phyloP scores from a whole-genome alignment of 2,888 invertebrate genomes.

The Odontomyia ornata region DNA sequence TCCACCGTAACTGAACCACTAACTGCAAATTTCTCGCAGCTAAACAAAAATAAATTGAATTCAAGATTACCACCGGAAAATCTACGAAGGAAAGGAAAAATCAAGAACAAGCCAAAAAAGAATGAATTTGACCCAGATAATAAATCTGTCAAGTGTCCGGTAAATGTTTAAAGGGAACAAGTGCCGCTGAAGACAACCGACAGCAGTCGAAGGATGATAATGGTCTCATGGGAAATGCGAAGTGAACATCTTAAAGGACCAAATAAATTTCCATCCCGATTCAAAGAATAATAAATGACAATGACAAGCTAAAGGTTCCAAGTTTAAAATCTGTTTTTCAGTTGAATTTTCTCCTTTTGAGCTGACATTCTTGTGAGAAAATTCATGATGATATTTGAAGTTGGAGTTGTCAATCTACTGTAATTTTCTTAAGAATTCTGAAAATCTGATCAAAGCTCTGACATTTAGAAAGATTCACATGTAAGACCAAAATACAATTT shows the following conservation, averaged over 20 bases:
- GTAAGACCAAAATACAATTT: too few species aligned
- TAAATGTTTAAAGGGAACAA: neutral
- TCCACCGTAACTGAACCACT: neutral
- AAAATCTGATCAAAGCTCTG: too few species aligned
- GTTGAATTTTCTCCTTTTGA: neutral
- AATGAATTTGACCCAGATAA: conserved; percentile 29
- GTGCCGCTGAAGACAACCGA: neutral
- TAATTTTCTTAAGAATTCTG: too few species aligned
- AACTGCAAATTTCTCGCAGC: neutral
- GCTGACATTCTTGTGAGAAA: too few species aligned
- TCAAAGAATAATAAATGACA: conserved; percentile 24
- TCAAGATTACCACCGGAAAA: conserved; percentile 6
- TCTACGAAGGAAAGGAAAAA: neutral
- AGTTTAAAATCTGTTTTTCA: conserved; percentile 27
- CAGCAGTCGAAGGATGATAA: too few species aligned
- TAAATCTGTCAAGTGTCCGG: conserved; percentile 35
- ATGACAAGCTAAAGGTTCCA: neutral
- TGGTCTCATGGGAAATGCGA: too few species aligned
- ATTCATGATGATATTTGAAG: too few species aligned
- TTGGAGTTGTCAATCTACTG: too few species aligned
- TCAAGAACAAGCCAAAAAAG: neutral
- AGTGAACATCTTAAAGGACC: neutral
- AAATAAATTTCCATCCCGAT: conserved; percentile 4
- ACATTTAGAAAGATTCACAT: too few species aligned
- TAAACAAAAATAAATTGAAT: conserved; percentile 24